phyloP scores from a whole-genome alignment of 2,888 invertebrate genomes.

The Sycophila texana region DNA sequence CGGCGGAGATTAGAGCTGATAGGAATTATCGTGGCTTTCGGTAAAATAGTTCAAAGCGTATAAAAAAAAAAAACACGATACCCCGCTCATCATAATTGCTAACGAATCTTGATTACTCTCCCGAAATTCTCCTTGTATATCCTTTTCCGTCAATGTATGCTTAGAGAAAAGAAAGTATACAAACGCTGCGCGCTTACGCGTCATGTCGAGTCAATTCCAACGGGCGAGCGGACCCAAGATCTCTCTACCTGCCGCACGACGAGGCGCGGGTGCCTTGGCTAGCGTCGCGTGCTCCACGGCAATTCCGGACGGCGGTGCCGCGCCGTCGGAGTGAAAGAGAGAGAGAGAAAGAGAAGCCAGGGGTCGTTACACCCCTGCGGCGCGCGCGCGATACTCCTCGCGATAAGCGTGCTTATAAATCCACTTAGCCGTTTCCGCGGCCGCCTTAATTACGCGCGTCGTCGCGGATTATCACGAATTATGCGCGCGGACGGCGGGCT shows the following conservation, averaged over 20 bases:
- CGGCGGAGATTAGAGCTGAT: conserved; percentile 12
- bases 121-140: too few relatives aligned
- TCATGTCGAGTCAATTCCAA: not conserved
- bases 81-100: too few relatives aligned
- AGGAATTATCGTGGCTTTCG: not conserved
- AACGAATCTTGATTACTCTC: too few relatives aligned
- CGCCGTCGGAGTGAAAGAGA: not conserved
- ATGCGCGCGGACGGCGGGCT: not conserved
- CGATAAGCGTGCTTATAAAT: conserved; percentile 31
- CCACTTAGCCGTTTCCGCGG: conserved; percentile 44
- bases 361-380: conserved; percentile 25
- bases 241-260: too few relatives aligned
- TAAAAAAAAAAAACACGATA: too few relatives aligned
- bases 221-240: too few relatives aligned
- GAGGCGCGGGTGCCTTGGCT: not conserved
- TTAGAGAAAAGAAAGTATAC: not conserved
- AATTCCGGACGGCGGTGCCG: conserved; percentile 19
- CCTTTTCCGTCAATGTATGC: not conserved
- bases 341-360: not conserved
- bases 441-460: conserved; percentile 34
- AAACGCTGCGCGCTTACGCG: not conserved
- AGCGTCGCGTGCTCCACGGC: conserved; percentile 32
- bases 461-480: conserved; percentile 19
- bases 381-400: conserved; percentile 36
- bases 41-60: not conserved